phyloP scores from a whole-genome alignment of 2,797 vertebrate genomes.

The Ispidina picta region DNA sequence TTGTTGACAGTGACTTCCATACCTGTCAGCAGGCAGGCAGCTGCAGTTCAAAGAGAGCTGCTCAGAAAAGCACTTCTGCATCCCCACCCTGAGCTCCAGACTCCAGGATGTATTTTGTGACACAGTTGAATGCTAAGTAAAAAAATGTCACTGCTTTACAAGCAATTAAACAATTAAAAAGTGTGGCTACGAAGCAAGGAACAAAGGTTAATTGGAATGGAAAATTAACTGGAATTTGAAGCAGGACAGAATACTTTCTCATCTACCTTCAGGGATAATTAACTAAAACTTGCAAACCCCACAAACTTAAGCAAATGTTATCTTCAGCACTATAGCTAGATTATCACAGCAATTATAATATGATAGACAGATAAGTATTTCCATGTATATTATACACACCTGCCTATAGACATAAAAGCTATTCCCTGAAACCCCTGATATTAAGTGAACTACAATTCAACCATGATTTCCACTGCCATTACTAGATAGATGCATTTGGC shows the following conservation, averaged over 20 bases:
- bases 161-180: slow-evolving; percentile 41
- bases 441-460: neutral
- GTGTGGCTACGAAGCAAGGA: neutral
- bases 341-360: neutral
- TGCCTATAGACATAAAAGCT: neutral
- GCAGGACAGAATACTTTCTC: neutral
- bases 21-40: slow-evolving; percentile 24
- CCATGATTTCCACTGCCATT: neutral
- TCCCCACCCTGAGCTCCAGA: neutral
- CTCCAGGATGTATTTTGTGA: neutral
- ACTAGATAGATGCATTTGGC: neutral
- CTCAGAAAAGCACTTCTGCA: neutral
- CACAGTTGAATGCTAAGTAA: neutral
- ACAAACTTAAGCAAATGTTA: neutral
- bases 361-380: neutral
- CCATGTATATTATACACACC: neutral
- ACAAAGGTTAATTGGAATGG: neutral
- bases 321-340: neutral
- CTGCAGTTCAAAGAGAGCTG: slow-evolving; percentile 2
- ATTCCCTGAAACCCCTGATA: neutral
- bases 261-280: neutral
- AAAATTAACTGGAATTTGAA: neutral
- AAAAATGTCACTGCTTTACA: slow-evolving; percentile 12
- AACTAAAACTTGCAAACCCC: neutral
- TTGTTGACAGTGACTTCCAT: slow-evolving; percentile 48